phyloP scores from a whole-genome alignment of 2,888 invertebrate genomes.

The Chrysodeixis includens region DNA sequence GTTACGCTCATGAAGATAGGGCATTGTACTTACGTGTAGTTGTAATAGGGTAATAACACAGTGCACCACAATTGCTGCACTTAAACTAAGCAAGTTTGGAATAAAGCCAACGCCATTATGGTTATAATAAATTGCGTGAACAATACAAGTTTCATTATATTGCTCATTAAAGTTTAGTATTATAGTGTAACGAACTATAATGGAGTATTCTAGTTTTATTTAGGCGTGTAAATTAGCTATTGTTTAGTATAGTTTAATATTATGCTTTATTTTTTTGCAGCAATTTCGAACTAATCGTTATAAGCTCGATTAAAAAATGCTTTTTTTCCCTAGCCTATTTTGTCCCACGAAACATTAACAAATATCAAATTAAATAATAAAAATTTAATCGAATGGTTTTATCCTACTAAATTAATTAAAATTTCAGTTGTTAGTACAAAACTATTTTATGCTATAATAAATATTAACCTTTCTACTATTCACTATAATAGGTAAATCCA shows the following conservation, averaged over 20 bases:
- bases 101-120: slow-evolving; percentile 35
- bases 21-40: not conserved
- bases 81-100: slow-evolving; percentile 44
- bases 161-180: slow-evolving; percentile 39
- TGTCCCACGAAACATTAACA: too few relatives aligned
- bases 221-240: not conserved
- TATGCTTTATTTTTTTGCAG: not conserved
- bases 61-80: slow-evolving; percentile 25
- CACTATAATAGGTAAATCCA: too few relatives aligned
- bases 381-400: too few relatives aligned
- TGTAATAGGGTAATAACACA: slow-evolving; percentile 13
- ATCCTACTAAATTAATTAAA: too few relatives aligned
- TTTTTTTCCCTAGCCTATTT: too few relatives aligned
- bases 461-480: too few relatives aligned
- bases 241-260: not conserved
- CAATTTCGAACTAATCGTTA: too few relatives aligned
- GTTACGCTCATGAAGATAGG: not conserved
- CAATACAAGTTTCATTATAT: slow-evolving; percentile 35
- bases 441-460: too few relatives aligned
- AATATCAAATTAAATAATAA: too few relatives aligned
- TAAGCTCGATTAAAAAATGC: too few relatives aligned
- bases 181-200: slow-evolving; percentile 6
- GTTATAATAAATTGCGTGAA: slow-evolving; percentile 7
- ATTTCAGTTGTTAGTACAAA: too few relatives aligned
- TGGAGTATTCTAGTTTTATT: not conserved